Conservation (phyloP, 1,140 invertebrate genomes). For the Phymastichus coffea region DNA sequence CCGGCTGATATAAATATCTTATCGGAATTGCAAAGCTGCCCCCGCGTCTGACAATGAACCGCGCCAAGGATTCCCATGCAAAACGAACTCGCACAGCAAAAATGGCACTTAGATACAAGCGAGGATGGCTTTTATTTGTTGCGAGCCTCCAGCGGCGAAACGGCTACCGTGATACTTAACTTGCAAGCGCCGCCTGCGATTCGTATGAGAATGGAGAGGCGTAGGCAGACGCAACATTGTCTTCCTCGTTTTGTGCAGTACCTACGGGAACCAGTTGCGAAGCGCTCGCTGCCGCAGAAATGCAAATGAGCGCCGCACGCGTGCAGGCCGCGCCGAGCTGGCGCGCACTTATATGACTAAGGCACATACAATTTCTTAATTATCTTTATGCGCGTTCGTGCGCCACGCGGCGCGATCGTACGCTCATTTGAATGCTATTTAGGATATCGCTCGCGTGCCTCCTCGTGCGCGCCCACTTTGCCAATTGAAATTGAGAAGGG, state of each 20-base stretch:
- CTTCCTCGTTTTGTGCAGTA: too few species aligned
- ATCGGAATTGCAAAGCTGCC: conserved; percentile 39
- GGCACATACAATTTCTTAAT: conserved; percentile 24
- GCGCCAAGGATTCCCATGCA: conserved; percentile 27
- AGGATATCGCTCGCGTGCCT: too few species aligned
- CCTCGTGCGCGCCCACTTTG: too few species aligned
- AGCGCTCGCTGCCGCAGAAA: not conserved
- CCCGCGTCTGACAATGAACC: not conserved
- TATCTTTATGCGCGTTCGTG: not conserved
- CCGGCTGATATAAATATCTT: conserved; percentile 33
- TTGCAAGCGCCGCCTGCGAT: conserved; percentile 21
- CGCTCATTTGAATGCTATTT: not conserved
- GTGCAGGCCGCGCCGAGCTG: too few species aligned
- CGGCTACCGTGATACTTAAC: too few species aligned
- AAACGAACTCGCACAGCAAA: too few species aligned
- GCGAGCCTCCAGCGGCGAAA: too few species aligned
- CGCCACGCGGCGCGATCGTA: not conserved
- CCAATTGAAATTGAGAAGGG: not conserved
- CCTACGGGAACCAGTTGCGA: not conserved
- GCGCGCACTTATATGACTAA: not conserved
- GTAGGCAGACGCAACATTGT: not conserved
- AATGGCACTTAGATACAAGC: too few species aligned
- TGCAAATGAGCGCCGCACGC: conserved; percentile 21
- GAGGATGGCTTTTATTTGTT: too few species aligned
- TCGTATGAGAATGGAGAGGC: conserved; percentile 6